Conservation (phyloP, 92 coral and sea anemone species). For the Galaxea fascicularis region DNA sequence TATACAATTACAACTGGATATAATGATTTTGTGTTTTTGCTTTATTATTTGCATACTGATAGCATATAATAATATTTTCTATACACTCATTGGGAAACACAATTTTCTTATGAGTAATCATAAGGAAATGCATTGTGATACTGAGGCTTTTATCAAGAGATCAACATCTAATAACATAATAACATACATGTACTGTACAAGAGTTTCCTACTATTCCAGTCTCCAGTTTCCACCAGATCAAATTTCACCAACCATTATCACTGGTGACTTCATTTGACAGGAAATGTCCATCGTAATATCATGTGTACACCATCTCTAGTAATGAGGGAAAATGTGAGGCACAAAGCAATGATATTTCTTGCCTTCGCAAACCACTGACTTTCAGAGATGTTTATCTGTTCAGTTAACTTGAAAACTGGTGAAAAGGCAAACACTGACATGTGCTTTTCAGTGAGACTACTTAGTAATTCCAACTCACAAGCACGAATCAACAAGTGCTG, state of each 20-base stretch:
- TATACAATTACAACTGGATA: not conserved
- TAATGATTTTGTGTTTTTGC: not conserved
- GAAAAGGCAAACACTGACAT: not conserved
- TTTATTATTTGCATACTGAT: not conserved
- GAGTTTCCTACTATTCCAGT: no score
- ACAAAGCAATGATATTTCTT: not conserved
- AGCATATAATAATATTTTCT: not conserved
- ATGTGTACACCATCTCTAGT: no score
- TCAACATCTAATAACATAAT: no score
- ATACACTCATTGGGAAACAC: not conserved
- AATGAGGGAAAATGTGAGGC: no score
- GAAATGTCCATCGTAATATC: no score
- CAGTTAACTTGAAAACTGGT: not conserved
- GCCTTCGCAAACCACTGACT: not conserved
- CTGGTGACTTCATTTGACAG: no score
- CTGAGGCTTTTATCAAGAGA: no score
- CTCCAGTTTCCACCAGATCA: no score
- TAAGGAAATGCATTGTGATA: no score
- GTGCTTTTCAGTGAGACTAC: not conserved
- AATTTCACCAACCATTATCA: no score
- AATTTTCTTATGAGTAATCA: no score
- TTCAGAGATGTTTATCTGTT: not conserved
- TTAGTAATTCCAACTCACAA: conserved; percentile 78
- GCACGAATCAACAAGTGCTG: conserved; percentile 94
- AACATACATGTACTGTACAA: no score